Percentiles rank a stretch among this genome's conserved stretches.
Conservation (phyloP, 1,140 invertebrate species). For the Sinella curviseta region DNA sequence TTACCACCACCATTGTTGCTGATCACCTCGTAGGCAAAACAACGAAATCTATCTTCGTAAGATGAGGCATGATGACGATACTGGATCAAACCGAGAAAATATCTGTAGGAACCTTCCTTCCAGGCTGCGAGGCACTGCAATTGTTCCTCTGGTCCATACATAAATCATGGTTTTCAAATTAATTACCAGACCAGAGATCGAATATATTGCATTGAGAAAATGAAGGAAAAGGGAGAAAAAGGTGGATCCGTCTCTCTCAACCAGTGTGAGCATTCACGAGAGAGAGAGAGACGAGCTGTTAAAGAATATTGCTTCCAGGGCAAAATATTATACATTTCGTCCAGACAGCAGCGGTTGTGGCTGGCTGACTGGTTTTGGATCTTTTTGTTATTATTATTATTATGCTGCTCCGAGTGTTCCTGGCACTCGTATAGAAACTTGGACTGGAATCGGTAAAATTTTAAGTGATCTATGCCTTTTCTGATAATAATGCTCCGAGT, state of each 20-base stretch:
- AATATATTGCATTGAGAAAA: neutral
- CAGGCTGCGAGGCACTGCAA: constrained; percentile 80
- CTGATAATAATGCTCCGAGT: constrained; percentile 16
- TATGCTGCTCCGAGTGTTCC: constrained; percentile 3
- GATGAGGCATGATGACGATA: constrained; percentile 71
- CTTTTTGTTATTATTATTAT: too few species aligned
- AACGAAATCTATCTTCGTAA: constrained; percentile 86
- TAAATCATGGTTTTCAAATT: constrained; percentile 22
- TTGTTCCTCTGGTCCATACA: constrained; percentile 70
- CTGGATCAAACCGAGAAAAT: constrained; percentile 74
- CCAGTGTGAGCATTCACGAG: neutral
- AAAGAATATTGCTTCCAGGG: neutral
- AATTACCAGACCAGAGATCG: neutral
- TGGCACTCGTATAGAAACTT: neutral
- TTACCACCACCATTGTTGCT: constrained; percentile 49
- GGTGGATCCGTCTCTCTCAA: neutral
- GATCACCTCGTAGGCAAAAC: constrained; percentile 84
- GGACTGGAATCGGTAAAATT: constrained; percentile 2
- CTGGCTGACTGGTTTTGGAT: neutral
- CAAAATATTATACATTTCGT: neutral
- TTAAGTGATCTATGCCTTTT: constrained; percentile 16
- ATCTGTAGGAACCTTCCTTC: constrained; percentile 85
- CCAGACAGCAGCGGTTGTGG: neutral
- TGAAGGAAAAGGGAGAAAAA: neutral
- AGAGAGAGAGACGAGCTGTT: neutral